Evolutionary conservation across 2,113 vertebrate genomes (phyloP), one percentile per base, ranked within the genome.

Genomic region (Chloebia gouldiae): DNA sequence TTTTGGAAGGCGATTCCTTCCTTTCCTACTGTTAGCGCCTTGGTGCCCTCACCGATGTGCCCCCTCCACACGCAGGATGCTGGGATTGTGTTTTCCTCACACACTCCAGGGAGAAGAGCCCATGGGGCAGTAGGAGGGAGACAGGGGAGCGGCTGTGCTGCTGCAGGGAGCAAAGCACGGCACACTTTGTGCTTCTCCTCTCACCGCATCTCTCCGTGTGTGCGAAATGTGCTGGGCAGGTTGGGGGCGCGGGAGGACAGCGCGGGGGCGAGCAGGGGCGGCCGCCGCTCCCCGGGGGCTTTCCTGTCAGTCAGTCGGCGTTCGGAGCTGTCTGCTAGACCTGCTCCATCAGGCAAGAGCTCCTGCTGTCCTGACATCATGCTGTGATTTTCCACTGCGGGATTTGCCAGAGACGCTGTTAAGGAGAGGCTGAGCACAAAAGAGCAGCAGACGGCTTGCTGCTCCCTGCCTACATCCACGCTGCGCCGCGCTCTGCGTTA

Each of bases 361-460:
- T 91, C 82, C 53, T 33, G 51, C 44, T 25, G 39, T 53, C 81
- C 7, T 49, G 88, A 68, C 72, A 84, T 30, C 35, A 4, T 3
- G 25, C 76, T 79, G 75, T 86, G 80, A 88, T 90, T 96, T 93
- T 92, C 93, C 88, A 90, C 72, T 65, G 72, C 80, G 68, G 72
- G 57, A 56, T 76, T 88, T 93, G 90, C 90, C 79, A 81, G 78
- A 73, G 79, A 85, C 44, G 10, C 71, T 23, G 61, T 19, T 75
- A 72, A 77, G 77, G 82, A 44, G 89, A 86, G 69, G 69, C 72
- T 90, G 87, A 89, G 89, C 87, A 88, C 77, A 96, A 95, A 93
- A 95, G 95, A 94, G 95, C 94, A 96, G 76, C 91, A 86, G 77
- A 77, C 81, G 91, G 83, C 86, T n/a, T n/a, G n/a, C 86, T 75